Conservation (phyloP, 2,888 invertebrate species). For the Pachliopta kotzebuea region DNA sequence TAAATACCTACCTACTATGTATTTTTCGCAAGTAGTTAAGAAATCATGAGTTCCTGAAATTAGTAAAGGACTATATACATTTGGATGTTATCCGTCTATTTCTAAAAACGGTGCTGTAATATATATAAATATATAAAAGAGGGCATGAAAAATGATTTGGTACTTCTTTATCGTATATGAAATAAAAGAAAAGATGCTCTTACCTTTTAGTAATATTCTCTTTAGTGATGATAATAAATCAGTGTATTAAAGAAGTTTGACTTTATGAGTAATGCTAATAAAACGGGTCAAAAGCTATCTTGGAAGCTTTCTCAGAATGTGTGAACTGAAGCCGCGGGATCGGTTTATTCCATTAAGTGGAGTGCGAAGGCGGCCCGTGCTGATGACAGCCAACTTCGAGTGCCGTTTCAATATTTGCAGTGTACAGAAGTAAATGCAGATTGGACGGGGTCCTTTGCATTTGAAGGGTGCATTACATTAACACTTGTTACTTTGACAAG, state of each 20-base stretch:
- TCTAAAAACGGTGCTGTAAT: too few species aligned
- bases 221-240: not conserved
- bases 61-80: too few species aligned
- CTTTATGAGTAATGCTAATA: not conserved
- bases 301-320: constrained; percentile 15
- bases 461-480: constrained; percentile 60
- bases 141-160: too few species aligned
- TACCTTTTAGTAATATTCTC: too few species aligned
- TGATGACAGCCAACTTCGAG: constrained; percentile 68
- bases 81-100: too few species aligned
- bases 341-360: constrained; percentile 66
- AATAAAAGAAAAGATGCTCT: not conserved
- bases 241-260: not conserved
- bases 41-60: too few species aligned
- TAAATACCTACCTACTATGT: too few species aligned
- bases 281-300: not conserved
- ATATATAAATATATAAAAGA: too few species aligned
- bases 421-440: constrained; percentile 64
- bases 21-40: too few species aligned
- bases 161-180: too few species aligned
- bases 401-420: constrained; percentile 70
- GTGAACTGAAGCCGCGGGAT: constrained; percentile 27
- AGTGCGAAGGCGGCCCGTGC: constrained; percentile 50
- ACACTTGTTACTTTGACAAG: constrained; percentile 33
- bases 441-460: constrained; percentile 44